Evolutionary conservation across 1,140 invertebrate genomes (phyloP).

Genomic region (Drosophila kanapiae): DNA sequence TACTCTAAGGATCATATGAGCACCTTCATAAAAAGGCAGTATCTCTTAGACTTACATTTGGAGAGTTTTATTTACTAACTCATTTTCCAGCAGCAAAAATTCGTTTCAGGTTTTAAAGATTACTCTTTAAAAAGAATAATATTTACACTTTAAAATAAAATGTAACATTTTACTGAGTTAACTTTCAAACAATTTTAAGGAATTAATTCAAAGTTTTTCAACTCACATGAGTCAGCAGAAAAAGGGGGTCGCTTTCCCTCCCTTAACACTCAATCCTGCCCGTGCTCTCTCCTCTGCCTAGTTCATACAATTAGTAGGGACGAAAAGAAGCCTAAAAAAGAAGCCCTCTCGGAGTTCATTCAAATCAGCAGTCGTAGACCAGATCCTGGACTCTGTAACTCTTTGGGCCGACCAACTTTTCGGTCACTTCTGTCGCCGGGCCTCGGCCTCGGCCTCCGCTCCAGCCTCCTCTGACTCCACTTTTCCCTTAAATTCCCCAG

Average conservation of each 20-base stretch:
- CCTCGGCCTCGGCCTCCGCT: constrained; percentile 13
- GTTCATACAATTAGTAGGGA: constrained; percentile 73
- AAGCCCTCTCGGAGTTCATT: constrained; percentile 26
- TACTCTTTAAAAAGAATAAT: no score
- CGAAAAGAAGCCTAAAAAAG: constrained; percentile 20
- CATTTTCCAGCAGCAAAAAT: neutral
- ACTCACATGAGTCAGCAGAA: constrained; percentile 27
- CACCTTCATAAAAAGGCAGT: neutral
- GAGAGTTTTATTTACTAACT: neutral
- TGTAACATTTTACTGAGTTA: no score
- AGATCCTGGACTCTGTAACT: constrained; percentile 21
- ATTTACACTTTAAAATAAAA: no score
- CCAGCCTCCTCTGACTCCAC: neutral
- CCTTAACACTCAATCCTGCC: neutral
- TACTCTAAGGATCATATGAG: neutral
- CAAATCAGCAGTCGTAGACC: constrained; percentile 31
- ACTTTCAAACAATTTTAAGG: neutral
- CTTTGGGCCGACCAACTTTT: constrained; percentile 52
- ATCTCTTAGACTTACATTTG: neutral
- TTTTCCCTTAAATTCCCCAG: constrained; percentile 34
- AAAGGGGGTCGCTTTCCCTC: neutral
- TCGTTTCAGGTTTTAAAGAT: no score
- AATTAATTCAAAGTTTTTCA: constrained; percentile 23
- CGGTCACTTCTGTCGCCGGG: constrained; percentile 64
- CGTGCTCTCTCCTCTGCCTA: neutral